phyloP scores from a whole-genome alignment of 1,140 invertebrate species.

The Calephelis virginiensis region DNA sequence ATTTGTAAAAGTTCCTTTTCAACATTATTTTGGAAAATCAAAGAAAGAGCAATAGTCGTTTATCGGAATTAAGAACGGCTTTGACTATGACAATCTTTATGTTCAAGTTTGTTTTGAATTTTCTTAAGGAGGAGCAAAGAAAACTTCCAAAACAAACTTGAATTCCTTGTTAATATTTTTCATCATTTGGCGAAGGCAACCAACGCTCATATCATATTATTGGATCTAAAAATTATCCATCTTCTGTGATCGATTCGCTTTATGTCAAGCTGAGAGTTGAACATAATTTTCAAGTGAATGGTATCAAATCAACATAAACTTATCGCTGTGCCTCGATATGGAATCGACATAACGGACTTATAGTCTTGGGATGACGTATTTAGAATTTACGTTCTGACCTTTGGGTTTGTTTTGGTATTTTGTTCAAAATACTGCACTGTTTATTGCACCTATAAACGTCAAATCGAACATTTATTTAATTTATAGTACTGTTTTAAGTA shows the following conservation, averaged over 20 bases:
- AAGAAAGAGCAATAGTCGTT: no score
- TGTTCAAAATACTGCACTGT: slow-evolving; percentile 35
- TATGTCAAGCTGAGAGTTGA: slow-evolving; percentile 39
- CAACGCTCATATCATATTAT: slow-evolving; percentile 1
- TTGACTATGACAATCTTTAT: no score
- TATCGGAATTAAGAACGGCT: no score
- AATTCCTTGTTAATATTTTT: neutral
- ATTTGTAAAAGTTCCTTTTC: no score
- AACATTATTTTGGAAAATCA: no score
- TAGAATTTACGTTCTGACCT: slow-evolving; percentile 60
- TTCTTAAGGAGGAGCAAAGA: no score
- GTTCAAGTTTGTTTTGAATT: no score
- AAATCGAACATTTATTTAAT: no score
- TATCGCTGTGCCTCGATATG: slow-evolving; percentile 65
- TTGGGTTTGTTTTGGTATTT: slow-evolving; percentile 40
- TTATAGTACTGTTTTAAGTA: no score
- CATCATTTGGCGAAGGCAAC: neutral
- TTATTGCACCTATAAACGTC: neutral
- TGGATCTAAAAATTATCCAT: slow-evolving; percentile 20
- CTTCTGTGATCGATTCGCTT: slow-evolving; percentile 42
- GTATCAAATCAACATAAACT: slow-evolving; percentile 76
- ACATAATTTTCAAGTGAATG: slow-evolving; percentile 66
- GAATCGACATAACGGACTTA: slow-evolving; percentile 66
- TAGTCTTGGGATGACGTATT: slow-evolving; percentile 56
- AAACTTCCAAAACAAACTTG: no score